Percentiles rank a stretch among this genome's conserved stretches.
These are phyloP conservation scores for Sicus ferrugineus DNA, from an alignment of 2,888 invertebrate genomes.

Conservation along the genomic window DNA sequence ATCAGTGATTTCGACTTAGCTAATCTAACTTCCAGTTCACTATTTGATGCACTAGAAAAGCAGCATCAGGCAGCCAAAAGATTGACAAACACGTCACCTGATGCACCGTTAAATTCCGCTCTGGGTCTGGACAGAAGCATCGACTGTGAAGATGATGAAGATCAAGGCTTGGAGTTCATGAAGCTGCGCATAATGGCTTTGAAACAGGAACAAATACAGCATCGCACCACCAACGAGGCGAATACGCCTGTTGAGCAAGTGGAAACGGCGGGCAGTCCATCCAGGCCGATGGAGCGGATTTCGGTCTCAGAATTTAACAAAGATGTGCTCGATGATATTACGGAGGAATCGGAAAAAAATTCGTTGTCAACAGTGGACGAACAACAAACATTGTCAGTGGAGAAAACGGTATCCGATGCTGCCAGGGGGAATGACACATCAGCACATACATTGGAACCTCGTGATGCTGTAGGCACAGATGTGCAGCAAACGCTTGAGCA, in stretches of 20 bases:
- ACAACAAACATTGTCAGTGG: conserved; percentile 51
- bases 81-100: neutral
- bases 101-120: neutral
- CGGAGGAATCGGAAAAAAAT: conserved; percentile 62
- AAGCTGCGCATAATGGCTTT: conserved; percentile 59
- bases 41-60: neutral
- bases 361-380: conserved; percentile 56
- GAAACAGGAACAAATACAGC: conserved; percentile 47
- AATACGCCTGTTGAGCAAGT: conserved; percentile 37
- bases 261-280: conserved; percentile 23
- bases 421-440: conserved; percentile 33
- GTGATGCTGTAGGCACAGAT: conserved; percentile 50
- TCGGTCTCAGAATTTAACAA: conserved; percentile 57
- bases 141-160: conserved; percentile 54
- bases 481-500: conserved; percentile 59
- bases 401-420: conserved; percentile 34
- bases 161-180: conserved; percentile 53
- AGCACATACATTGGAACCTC: neutral
- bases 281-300: conserved; percentile 62
- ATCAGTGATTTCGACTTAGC: neutral
- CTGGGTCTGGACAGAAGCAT: neutral
- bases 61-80: neutral
- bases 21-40: neutral
- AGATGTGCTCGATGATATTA: conserved; percentile 63
- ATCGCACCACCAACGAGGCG: conserved; percentile 34